Evolutionary conservation across 2,797 vertebrate species (phyloP).

Genomic region (Aldrovandia affinis): DNA sequence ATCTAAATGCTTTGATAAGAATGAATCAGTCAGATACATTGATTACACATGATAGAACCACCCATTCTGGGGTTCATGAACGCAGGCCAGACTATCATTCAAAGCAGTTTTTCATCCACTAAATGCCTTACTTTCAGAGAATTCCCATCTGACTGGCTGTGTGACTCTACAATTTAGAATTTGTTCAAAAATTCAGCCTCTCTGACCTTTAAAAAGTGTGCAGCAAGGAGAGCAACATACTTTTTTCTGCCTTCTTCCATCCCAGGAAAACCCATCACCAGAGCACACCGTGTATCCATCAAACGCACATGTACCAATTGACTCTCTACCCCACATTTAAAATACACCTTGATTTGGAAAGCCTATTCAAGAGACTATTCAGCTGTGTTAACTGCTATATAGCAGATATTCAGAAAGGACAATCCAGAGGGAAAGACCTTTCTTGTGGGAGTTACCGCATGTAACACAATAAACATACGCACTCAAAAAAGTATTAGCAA

Average conservation of each 20-base stretch:
- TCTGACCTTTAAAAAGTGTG: background rate
- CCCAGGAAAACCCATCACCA: background rate
- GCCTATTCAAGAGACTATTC: background rate
- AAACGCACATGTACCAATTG: too few relatives aligned
- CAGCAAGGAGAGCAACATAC: background rate
- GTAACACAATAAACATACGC: too few relatives aligned
- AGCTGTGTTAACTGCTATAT: background rate
- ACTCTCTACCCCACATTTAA: too few relatives aligned
- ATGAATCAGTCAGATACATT: too few relatives aligned
- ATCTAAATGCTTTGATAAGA: too few relatives aligned
- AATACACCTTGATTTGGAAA: too few relatives aligned
- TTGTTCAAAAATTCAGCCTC: background rate
- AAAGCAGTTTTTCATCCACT: background rate
- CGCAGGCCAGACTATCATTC: too few relatives aligned
- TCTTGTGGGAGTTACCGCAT: background rate
- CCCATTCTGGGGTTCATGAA: too few relatives aligned
- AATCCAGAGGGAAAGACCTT: background rate
- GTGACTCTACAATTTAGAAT: too few relatives aligned
- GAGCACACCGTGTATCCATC: background rate
- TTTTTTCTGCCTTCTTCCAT: background rate
- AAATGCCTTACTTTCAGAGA: background rate
- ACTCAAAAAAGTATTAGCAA: too few relatives aligned
- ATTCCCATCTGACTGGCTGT: background rate
- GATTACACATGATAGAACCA: too few relatives aligned
- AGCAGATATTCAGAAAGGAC: background rate